Evolutionary conservation across 2,888 invertebrate genomes (phyloP).

Genomic region (Dynastes maya): DNA sequence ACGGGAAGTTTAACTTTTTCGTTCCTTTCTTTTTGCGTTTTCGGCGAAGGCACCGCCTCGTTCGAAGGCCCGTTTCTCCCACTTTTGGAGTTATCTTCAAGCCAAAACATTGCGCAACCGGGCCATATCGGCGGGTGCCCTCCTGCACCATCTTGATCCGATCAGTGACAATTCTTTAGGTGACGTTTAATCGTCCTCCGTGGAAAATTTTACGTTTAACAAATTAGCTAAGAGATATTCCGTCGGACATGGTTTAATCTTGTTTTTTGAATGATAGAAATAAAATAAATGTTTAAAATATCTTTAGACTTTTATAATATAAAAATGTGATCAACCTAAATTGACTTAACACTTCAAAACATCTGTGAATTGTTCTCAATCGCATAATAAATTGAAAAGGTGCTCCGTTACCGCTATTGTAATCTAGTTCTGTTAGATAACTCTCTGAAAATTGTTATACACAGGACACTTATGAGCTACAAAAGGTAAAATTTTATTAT

Average conservation of each 20-base stretch:
- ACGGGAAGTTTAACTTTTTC: constrained; percentile 63
- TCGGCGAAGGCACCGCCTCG: constrained; percentile 63
- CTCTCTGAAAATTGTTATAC: no score
- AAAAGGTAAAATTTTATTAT: no score
- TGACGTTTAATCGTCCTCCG: constrained; percentile 34
- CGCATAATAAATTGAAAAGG: no score
- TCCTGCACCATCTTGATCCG: constrained; percentile 44
- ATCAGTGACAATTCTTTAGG: constrained; percentile 58
- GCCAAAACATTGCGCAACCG: constrained; percentile 46
- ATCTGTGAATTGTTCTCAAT: no score
- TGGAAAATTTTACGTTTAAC: constrained; percentile 10
- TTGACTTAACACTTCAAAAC: no score
- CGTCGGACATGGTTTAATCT: neutral
- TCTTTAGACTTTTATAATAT: neutral
- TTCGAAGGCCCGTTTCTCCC: constrained; percentile 58
- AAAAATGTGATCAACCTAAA: neutral
- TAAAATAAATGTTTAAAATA: no score
- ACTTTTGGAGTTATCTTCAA: constrained; percentile 46
- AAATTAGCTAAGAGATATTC: neutral
- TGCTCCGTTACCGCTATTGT: no score
- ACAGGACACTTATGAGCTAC: no score
- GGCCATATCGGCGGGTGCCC: constrained; percentile 40
- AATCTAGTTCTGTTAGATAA: no score
- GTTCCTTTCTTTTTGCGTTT: constrained; percentile 54
- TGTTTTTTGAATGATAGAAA: neutral